Percentiles rank a stretch among this genome's conserved stretches.
Conservation (phyloP, 2,113 vertebrate species). For the Cisticola juncidis region DNA sequence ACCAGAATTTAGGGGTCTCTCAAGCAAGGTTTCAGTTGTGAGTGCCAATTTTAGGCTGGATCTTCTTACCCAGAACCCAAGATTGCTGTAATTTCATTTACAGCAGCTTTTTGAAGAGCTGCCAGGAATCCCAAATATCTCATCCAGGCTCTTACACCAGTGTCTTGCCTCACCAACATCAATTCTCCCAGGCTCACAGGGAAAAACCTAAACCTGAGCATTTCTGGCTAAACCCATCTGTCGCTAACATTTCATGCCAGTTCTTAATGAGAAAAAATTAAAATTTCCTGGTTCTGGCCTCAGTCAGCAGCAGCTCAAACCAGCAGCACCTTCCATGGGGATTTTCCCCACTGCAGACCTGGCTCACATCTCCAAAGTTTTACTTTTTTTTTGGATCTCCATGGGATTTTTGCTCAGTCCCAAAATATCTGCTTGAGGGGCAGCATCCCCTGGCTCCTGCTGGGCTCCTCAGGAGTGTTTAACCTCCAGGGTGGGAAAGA, state of each 20-base stretch:
- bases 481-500: background rate
- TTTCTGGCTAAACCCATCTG: background rate
- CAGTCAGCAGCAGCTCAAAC: background rate
- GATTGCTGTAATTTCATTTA: too few species aligned
- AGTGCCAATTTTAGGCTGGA: too few species aligned
- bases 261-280: background rate
- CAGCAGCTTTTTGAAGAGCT: too few species aligned
- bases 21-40: too few species aligned
- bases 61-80: too few species aligned
- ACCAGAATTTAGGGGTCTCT: too few species aligned
- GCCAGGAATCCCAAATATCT: too few species aligned
- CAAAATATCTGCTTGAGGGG: background rate
- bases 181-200: background rate
- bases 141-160: too few species aligned
- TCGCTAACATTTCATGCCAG: fast-evolving
- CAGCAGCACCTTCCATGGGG: background rate
- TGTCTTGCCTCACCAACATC: background rate
- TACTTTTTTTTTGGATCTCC: too few species aligned
- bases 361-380: background rate
- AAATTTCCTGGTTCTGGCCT: background rate
- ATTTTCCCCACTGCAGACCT: background rate
- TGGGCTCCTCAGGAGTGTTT: background rate
- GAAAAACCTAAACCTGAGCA: fast-evolving
- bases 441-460: background rate
- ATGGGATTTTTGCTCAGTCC: background rate